phyloP scores from a whole-genome alignment of 1,140 invertebrate genomes.

The Papilio polytes region DNA sequence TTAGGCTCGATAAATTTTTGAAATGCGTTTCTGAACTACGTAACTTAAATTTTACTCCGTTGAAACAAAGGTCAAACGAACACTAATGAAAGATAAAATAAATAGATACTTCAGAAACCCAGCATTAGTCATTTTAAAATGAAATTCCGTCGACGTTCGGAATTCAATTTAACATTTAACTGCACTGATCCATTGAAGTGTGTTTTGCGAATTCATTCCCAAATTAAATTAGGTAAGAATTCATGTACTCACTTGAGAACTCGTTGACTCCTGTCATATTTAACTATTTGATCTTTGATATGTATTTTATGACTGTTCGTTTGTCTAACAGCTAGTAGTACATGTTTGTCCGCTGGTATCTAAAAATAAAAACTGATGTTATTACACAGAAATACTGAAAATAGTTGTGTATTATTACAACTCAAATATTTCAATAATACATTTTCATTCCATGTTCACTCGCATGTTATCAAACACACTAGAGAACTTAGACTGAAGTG shows the following conservation, averaged over 20 bases:
- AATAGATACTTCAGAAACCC: neutral
- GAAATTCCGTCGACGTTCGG: no score
- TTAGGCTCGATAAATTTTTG: no score
- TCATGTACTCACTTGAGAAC: constrained; percentile 87
- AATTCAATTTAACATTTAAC: no score
- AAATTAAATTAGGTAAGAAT: neutral
- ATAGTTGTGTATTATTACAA: neutral
- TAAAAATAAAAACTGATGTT: constrained; percentile 64
- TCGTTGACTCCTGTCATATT: constrained; percentile 90
- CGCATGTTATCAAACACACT: constrained; percentile 6
- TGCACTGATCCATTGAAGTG: no score
- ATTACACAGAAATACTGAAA: neutral
- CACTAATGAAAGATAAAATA: no score
- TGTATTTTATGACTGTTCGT: constrained; percentile 91
- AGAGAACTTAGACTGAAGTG: constrained; percentile 24
- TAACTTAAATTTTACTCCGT: no score
- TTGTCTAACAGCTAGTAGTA: constrained; percentile 89
- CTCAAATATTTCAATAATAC: neutral
- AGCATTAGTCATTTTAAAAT: no score
- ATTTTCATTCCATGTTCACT: neutral
- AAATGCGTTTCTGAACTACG: no score
- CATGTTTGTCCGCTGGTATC: constrained; percentile 89
- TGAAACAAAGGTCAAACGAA: no score
- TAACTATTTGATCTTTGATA: constrained; percentile 91
- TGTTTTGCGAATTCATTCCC: no score